A percentile compares a stretch with the other conserved stretches of the same genome.
These are phyloP conservation scores for Melanargia galathea DNA, from an alignment of 2,888 invertebrate species.

Conservation along the genomic window DNA sequence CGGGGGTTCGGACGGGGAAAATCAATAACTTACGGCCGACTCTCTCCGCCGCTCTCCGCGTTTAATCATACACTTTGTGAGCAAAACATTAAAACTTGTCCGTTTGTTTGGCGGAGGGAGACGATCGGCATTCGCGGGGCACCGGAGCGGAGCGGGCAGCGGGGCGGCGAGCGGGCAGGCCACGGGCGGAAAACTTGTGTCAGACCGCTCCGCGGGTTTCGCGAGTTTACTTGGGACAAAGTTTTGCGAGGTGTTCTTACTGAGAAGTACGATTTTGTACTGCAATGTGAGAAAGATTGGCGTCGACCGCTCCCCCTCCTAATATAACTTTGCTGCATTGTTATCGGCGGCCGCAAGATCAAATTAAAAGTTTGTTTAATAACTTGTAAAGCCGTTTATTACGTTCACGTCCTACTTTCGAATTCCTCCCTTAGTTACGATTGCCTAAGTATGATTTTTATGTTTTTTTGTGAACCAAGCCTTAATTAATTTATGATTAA, in stretches of 20 bases:
- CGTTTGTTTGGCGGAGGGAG: constrained; percentile 80
- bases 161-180: constrained; percentile 51
- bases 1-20: constrained; percentile 80
- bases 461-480: background rate
- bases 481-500: background rate
- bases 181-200: constrained; percentile 53
- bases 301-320: constrained; percentile 62
- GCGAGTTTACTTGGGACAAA: constrained; percentile 78
- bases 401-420: constrained; percentile 51
- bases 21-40: constrained; percentile 83
- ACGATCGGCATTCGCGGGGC: constrained; percentile 56
- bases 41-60: constrained; percentile 81
- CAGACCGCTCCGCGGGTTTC: constrained; percentile 55
- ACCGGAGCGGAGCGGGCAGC: constrained; percentile 47
- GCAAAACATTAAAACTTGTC: constrained; percentile 83
- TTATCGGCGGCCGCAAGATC: constrained; percentile 67
- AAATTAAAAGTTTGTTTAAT: constrained; percentile 73
- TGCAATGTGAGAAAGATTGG: constrained; percentile 74
- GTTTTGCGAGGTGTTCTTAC: constrained; percentile 79
- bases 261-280: constrained; percentile 77
- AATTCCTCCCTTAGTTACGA: constrained; percentile 47
- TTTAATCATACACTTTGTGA: constrained; percentile 83
- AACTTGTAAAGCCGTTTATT: constrained; percentile 60
- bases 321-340: constrained; percentile 72
- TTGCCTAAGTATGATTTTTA: constrained; percentile 15